Evolutionary conservation across 2,113 vertebrate genomes (phyloP).

Genomic region (Ammodytes marinus): DNA sequence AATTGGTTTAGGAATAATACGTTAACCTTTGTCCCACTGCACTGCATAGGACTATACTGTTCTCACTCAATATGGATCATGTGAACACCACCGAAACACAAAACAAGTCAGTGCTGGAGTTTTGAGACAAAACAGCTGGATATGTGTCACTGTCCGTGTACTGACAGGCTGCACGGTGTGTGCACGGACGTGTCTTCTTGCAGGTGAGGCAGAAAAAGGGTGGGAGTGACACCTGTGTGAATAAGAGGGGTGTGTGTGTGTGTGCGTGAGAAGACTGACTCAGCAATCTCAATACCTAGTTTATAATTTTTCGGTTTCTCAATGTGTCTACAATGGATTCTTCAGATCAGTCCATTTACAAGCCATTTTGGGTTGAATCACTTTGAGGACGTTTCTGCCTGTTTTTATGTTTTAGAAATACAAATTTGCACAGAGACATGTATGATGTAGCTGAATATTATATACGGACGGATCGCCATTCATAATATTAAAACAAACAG

Average conservation of each 20-base stretch:
- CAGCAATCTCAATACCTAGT: neutral
- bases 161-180: neutral
- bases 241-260: conserved; percentile 55
- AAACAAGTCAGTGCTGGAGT: neutral
- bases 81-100: neutral
- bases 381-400: neutral
- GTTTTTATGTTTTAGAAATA: neutral
- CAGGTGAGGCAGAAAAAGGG: conserved; percentile 1
- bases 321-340: neutral
- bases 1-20: neutral
- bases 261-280: conserved; percentile 48
- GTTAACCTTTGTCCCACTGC: neutral
- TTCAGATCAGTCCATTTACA: neutral
- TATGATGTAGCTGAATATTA: neutral
- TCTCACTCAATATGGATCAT: neutral
- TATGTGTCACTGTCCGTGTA: neutral
- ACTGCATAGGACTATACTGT: neutral
- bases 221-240: conserved; percentile 46
- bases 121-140: neutral
- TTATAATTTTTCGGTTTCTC: conserved; percentile 2
- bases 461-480: no score
- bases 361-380: neutral
- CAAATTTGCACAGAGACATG: neutral
- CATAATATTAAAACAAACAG: neutral
- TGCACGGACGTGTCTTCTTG: conserved; percentile 25